Base-by-base conservation (phyloP, 2,888 invertebrate species). In the Dichetophora obliterata region DNA sequence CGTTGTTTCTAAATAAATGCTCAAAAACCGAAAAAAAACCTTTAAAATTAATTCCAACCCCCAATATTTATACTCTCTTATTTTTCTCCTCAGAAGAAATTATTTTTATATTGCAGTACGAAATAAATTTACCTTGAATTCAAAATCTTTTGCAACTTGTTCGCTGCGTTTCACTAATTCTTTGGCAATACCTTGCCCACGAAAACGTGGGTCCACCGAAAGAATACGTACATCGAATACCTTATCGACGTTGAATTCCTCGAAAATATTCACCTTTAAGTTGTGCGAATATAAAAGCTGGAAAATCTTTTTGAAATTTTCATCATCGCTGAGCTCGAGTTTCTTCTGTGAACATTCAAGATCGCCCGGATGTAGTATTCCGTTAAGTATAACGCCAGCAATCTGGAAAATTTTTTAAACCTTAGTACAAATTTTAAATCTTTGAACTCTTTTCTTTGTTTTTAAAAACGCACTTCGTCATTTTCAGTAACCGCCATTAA, bases 161-260 rank as follows among this genome's bases (percentile, higher is more conserved):
- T 94, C 91, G 86, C 94, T 94, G 78, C 92, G 91, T 9, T 89
- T 89, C 88, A 95, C 92, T 70, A 96, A 90, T 82, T 93, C 91
- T 82, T 93, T 93, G 2, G 95, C 95, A 76, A 96, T 90, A 0
- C 95, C 95, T 80, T 91, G 91, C 0, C 95, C 95, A 50, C 96
- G 91, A 81, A 92, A 94, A 80, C 82, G 84, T 0, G 85, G 77
- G 80, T 94, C 93, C 27, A 96, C 95, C 9, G 95, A 95, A 54
- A 96, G 91, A 82, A 96, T 95, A 79, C 95, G 91, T 82, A 95
- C 92, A 89, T 96, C 96, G 85, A 96, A 93, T 66, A 95, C 91
- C 82, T 92, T 91, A 24, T 94, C 93, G 65, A 94, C 93, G 50
- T 91, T 86, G 87, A 93, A 94, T 80, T 90, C 91, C 14, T 87